Evolutionary conservation across 2,797 vertebrate species (phyloP).

Genomic region (Loriculus beryllinus): DNA sequence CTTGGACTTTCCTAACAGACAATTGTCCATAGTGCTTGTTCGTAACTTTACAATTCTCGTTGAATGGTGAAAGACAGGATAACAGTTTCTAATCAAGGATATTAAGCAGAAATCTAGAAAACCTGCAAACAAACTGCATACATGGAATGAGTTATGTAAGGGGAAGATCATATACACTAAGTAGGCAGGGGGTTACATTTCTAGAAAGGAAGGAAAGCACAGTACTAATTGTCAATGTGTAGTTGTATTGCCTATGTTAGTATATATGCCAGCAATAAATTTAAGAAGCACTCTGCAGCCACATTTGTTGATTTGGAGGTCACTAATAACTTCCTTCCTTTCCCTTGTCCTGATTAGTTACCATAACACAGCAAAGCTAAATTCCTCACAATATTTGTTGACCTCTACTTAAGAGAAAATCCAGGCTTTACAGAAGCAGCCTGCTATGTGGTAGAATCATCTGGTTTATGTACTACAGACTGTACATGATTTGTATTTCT

Average conservation of each 20-base stretch:
- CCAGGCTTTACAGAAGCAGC: background rate
- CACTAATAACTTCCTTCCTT: background rate
- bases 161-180: background rate
- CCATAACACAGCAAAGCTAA: background rate
- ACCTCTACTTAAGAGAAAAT: background rate
- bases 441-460: background rate
- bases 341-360: background rate
- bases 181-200: background rate
- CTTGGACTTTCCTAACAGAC: background rate
- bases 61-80: background rate
- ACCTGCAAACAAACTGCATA: background rate
- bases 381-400: background rate
- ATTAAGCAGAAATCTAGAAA: background rate
- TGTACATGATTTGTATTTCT: background rate
- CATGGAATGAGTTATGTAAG: background rate
- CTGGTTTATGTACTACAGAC: background rate
- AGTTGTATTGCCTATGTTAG: background rate
- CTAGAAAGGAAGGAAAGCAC: background rate
- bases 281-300: background rate
- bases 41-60: background rate
- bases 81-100: background rate
- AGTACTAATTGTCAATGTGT: background rate
- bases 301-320: background rate
- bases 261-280: background rate
- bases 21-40: background rate